Evolutionary conservation across 1,140 invertebrate species (phyloP).

Genomic region (Macrocentrus cingulum): DNA sequence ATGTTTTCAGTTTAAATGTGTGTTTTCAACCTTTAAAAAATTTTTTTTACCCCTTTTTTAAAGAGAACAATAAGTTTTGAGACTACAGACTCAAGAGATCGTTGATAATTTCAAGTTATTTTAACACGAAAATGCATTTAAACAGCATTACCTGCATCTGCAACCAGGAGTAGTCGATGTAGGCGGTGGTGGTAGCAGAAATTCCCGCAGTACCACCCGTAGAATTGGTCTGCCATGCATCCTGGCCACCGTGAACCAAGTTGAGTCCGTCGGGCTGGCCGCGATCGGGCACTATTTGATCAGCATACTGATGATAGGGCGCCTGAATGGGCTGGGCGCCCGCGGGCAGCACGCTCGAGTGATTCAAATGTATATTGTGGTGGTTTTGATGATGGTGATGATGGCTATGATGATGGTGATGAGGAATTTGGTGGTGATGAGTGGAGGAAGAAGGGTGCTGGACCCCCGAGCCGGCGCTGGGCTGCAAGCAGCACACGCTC

Average conservation of each 20-base stretch:
- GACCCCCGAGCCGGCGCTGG: constrained; percentile 50
- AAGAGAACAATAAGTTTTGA: no score
- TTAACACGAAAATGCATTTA: no score
- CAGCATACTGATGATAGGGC: constrained; percentile 50
- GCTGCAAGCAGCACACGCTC: constrained; percentile 55
- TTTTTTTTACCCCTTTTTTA: no score
- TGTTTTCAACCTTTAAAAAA: no score
- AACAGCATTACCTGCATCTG: constrained; percentile 59
- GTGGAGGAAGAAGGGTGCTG: constrained; percentile 38
- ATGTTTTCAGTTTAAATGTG: no score
- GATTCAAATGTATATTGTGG: constrained; percentile 30
- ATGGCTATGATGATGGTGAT: constrained; percentile 17
- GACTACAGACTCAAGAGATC: no score
- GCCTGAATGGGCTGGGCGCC: constrained; percentile 41
- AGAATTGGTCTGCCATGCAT: constrained; percentile 49
- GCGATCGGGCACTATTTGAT: constrained; percentile 56
- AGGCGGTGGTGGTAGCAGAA: constrained; percentile 44
- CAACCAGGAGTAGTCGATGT: constrained; percentile 58
- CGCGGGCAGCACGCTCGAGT: constrained; percentile 41
- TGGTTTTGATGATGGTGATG: constrained; percentile 14
- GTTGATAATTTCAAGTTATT: no score
- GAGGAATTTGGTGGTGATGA: constrained; percentile 1
- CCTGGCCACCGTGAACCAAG: constrained; percentile 44
- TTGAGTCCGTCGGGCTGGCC: constrained; percentile 49
- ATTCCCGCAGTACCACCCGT: constrained; percentile 36